Evolutionary conservation across 2,113 vertebrate species (phyloP), one percentile per base, ranked within the genome.

Genomic region (Ctenomys sociabilis): DNA sequence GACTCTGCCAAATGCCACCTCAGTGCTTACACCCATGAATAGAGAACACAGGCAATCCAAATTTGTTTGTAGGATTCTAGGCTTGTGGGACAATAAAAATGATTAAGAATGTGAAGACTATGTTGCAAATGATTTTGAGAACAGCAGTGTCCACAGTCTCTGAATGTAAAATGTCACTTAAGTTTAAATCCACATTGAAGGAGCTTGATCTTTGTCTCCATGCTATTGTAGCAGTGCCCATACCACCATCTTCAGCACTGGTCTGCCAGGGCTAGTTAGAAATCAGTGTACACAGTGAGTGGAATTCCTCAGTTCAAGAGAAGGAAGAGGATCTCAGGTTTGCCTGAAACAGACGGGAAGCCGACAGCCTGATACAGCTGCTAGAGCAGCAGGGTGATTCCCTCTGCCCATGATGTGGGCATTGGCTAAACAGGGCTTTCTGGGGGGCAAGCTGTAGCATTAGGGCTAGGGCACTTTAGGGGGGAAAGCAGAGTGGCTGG

Each of bases 111-210:
- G 12, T 83, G 84, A 84, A 91, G 59, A 37, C 5, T 10, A 9
- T 88, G 49, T 89, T 92, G 37, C 93, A 80, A 87, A 84, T 78
- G 37, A 83, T 83, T 70, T 70, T 43, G 45, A 63, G 40, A 89
- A 63, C 75, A 37, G 70, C 54, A 61, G 2, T 45, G 72, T 86
- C 43, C 52, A 70, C n/a, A 72, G 24, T 61, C 28, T 93, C 63
- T 80, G 68, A 19, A 5, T 85, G 24, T 59, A 57, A 88, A 81
- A 81, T 28, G 13, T 81, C 83, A 40, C 70, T 86, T 83, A 78
- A 10, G 11, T 68, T 85, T 68, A 90, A 87, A 70, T 88, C 26
- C 85, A 63, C n/a, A 19, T 64, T n/a, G 26, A 52, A 93, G 40
- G 85, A 73, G 43, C 75, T 13, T 24, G 52, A 17, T 80, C 75